Conservation (phyloP, 2,888 invertebrate genomes). For the Sinhomidia bicolor region DNA sequence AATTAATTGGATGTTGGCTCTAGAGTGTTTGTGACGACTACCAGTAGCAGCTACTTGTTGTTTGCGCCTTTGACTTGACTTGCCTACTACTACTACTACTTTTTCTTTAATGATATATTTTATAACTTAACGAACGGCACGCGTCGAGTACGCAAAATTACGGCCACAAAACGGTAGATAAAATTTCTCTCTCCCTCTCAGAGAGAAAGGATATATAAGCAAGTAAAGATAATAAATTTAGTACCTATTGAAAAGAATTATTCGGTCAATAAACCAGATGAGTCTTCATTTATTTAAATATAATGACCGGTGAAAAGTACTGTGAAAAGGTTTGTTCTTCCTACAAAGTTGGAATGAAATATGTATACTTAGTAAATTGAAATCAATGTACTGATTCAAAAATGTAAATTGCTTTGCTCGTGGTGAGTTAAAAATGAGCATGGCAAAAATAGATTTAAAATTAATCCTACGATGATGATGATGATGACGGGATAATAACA, state of each 20-base stretch:
- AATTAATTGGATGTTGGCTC: conserved; percentile 13
- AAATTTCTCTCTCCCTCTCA: not conserved
- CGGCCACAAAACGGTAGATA: not conserved
- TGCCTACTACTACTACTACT: not conserved
- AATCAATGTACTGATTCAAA: not conserved
- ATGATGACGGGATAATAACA: not conserved
- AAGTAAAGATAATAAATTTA: no score
- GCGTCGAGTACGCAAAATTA: not conserved
- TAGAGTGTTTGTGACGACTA: conserved; percentile 21
- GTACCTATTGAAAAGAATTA: conserved; percentile 29
- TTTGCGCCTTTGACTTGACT: not conserved
- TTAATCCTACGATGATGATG: not conserved
- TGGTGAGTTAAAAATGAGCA: not conserved
- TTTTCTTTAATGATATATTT: not conserved
- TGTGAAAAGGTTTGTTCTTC: not conserved
- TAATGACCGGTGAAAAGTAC: conserved; percentile 58
- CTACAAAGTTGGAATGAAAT: no score
- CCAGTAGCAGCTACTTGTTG: not conserved
- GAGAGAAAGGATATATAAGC: not conserved
- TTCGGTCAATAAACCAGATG: conserved; percentile 59
- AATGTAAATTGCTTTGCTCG: conserved; percentile 4
- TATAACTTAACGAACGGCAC: not conserved
- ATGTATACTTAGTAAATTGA: not conserved
- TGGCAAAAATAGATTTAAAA: not conserved
- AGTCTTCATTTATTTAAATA: conserved; percentile 52